Evolutionary conservation across 2,888 invertebrate species (phyloP), one percentile per base, ranked within the genome.

Genomic region (Xestobium rufovillosum): DNA sequence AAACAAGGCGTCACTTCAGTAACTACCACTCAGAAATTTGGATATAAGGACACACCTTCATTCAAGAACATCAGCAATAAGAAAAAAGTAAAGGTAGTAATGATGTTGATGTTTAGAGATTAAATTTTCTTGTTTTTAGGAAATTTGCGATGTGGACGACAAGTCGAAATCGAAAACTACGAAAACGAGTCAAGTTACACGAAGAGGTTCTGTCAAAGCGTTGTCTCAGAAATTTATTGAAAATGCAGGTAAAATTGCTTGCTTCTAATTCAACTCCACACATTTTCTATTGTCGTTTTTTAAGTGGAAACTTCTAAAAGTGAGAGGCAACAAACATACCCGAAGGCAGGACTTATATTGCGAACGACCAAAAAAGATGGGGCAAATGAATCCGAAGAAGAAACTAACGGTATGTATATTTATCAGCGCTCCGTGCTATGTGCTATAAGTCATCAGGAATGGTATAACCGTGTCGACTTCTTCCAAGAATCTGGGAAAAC

Each of bases 141-240:
- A 55, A 47, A 63, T 56, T 41, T 56, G 53, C 32, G 53, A 49
- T 29, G 51, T 43, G 35, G 52, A 48, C 45, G 56, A 52, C 32
- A 44, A 45, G 39, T 49, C 47, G 14, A 51, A 47, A 55, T 53
- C 56, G 36, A 47, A 54, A 40, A 51, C 59, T 31, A 19, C 23
- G 23, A 19, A 6, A n/a, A n/a, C n/a, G n/a, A n/a, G n/a, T n/a
- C 63, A 60, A 62, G 66, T 75, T 4, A 72, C 75, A 14, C 69
- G 82, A n/a, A 73, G 79, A 50, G 81, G 78, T 47, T 84, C 84
- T 0, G 81, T 84, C 9, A 82, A 82, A 57, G 83, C 81, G 37
- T 71, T 84, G 44, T 81, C 82, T n/a, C 81, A 84, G 57, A 84
- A 83, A 61, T 84, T 80, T 57, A 80, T 81, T 52, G 80, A 83